phyloP scores from a whole-genome alignment of 2,113 vertebrate species.

The Herpailurus yagouaroundi region DNA sequence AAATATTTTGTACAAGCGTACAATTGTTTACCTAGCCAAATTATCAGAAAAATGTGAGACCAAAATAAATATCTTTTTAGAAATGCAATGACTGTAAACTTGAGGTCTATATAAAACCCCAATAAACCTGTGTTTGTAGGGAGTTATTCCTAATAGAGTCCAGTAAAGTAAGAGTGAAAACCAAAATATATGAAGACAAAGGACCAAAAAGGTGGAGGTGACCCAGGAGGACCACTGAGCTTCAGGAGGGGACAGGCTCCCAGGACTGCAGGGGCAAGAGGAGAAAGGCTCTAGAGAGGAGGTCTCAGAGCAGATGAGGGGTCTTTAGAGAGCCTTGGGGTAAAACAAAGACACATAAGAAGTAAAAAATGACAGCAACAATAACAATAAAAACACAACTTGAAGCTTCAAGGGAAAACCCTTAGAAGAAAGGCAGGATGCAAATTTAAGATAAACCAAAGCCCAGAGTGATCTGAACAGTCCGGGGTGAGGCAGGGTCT shows the following conservation, averaged over 20 bases:
- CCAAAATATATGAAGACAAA: background rate
- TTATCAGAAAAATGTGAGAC: background rate
- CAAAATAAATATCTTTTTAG: background rate
- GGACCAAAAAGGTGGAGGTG: background rate
- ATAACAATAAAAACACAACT: background rate
- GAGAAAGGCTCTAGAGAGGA: background rate
- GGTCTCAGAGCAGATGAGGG: too few relatives aligned
- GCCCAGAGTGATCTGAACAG: rapidly evolving
- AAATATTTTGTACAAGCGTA: background rate
- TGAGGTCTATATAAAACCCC: background rate
- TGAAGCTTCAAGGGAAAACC: background rate
- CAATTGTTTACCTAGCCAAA: background rate
- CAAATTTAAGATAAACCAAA: background rate
- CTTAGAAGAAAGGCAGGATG: background rate
- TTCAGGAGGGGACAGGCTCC: background rate
- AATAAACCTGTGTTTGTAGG: background rate
- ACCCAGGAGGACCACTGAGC: background rate
- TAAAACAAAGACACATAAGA: background rate
- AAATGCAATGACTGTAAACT: background rate
- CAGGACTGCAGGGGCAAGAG: background rate
- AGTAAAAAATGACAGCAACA: background rate
- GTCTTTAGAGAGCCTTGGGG: background rate
- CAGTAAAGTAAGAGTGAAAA: background rate
- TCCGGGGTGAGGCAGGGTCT: too few relatives aligned
- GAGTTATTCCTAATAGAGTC: background rate